A percentile compares a stretch with the other conserved stretches of the same genome.
phyloP scores from a whole-genome alignment of 2,113 vertebrate species.

The Pelmatolapia mariae region DNA sequence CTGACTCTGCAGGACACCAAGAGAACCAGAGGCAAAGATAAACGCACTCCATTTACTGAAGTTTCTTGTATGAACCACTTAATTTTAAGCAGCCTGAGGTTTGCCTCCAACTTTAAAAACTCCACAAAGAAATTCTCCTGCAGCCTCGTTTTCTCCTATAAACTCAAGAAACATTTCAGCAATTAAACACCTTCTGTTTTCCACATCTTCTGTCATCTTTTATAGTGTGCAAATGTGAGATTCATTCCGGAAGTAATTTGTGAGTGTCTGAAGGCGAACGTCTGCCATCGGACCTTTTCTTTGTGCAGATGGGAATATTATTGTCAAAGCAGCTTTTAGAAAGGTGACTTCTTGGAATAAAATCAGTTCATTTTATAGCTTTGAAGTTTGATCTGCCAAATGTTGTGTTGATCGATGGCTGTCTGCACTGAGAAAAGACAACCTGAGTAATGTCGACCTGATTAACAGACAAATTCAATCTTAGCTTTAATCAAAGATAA shows the following conservation, averaged over 20 bases:
- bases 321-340: not conserved
- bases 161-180: not conserved
- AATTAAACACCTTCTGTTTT: not conserved
- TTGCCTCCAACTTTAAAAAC: not conserved
- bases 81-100: not conserved
- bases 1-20: not conserved
- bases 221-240: not conserved
- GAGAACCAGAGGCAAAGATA: not conserved
- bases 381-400: not conserved
- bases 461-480: not conserved
- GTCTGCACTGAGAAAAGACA: not conserved
- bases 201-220: not conserved
- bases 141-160: not conserved
- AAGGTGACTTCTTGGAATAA: not conserved
- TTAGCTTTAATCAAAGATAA: not conserved
- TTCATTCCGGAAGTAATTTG: not conserved
- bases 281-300: not conserved
- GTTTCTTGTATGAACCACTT: not conserved
- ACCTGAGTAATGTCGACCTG: not conserved
- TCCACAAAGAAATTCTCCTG: not conserved
- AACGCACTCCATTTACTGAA: not conserved
- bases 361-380: not conserved
- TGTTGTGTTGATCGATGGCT: not conserved
- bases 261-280: not conserved
- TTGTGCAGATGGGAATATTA: not conserved